phyloP scores from a whole-genome alignment of 2,888 invertebrate species.

The Ectemnius lituratus region DNA sequence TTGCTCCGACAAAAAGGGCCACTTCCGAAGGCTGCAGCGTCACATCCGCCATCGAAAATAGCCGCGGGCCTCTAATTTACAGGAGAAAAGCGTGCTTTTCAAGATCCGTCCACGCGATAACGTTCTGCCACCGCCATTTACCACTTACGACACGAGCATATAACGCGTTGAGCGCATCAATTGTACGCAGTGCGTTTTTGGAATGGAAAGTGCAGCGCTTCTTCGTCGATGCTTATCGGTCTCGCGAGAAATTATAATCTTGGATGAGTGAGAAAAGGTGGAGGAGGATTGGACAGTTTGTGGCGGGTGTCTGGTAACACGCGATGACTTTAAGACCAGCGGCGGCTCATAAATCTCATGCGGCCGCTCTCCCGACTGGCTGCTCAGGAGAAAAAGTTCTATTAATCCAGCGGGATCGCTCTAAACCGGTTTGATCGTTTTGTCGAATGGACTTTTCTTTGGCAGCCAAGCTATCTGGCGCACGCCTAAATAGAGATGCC shows the following conservation, averaged over 20 bases:
- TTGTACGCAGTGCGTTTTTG: not conserved
- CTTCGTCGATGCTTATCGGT: too few species aligned
- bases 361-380: conserved; percentile 18
- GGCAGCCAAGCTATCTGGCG: conserved; percentile 3
- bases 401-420: conserved; percentile 62
- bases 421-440: conserved; percentile 63
- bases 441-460: conserved; percentile 61
- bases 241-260: conserved; percentile 4
- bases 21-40: conserved; percentile 68
- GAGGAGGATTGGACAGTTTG: conserved; percentile 25
- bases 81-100: conserved; percentile 62
- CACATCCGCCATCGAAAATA: conserved; percentile 67
- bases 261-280: too few species aligned
- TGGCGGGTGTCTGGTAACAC: conserved; percentile 28
- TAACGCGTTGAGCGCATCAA: conserved; percentile 12
- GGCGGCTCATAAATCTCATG: conserved; percentile 37
- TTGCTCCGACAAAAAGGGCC: conserved; percentile 61
- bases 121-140: conserved; percentile 2
- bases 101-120: conserved; percentile 53
- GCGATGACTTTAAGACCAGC: conserved; percentile 39
- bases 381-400: conserved; percentile 42
- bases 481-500: conserved; percentile 17
- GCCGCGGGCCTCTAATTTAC: conserved; percentile 64
- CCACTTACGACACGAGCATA: not conserved
- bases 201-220: conserved; percentile 2